These are phyloP conservation scores for Gallinago undulata DNA, from an alignment of 2,113 vertebrate genomes.

Conservation along the genomic window DNA sequence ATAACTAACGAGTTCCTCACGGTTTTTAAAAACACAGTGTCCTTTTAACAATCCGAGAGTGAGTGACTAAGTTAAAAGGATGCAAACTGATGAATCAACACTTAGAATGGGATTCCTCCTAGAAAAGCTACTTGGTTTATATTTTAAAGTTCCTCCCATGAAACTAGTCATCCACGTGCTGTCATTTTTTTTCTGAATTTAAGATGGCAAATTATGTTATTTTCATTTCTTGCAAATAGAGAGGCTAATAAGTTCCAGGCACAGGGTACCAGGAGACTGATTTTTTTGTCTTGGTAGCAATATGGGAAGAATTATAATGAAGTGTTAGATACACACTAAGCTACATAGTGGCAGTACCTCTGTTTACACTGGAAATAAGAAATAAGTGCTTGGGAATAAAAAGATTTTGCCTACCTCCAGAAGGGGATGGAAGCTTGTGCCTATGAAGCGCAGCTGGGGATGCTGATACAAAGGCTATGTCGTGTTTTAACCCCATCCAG, in stretches of 20 bases:
- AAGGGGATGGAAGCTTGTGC: background rate
- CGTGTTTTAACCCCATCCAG: background rate
- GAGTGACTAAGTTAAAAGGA: constrained; percentile 38
- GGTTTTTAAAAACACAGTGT: background rate
- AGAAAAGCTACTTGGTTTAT: background rate
- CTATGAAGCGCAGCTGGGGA: background rate
- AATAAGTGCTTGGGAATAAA: background rate
- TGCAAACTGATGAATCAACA: background rate
- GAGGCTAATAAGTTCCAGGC: background rate
- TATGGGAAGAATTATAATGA: background rate
- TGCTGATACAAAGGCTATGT: background rate
- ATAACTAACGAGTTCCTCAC: background rate
- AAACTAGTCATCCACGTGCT: background rate
- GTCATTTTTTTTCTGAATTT: background rate
- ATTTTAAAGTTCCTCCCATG: background rate
- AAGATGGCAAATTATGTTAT: background rate
- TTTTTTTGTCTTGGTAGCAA: background rate
- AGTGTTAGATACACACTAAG: background rate
- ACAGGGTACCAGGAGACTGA: background rate
- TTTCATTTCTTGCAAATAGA: background rate
- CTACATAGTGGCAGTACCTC: background rate
- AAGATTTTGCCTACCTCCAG: background rate
- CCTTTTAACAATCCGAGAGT: constrained; percentile 29
- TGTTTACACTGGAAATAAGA: background rate
- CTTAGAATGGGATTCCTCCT: constrained; percentile 10